These are phyloP conservation scores for Octopus bimaculoides DNA, from an alignment of 1,140 invertebrate species.

Conservation along the genomic window DNA sequence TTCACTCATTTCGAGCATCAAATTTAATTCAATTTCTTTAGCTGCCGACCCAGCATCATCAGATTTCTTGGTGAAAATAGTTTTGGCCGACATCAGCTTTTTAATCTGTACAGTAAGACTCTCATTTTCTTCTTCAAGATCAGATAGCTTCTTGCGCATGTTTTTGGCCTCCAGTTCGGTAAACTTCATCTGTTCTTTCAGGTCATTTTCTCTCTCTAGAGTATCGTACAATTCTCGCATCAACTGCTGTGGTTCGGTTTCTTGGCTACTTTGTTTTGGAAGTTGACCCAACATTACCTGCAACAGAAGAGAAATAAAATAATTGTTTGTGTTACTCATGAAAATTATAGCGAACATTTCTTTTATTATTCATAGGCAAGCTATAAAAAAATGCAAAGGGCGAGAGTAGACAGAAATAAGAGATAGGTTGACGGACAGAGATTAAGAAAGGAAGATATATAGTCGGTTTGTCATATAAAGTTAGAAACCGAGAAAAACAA, in stretches of 20 bases:
- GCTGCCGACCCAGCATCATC: slow-evolving; percentile 14
- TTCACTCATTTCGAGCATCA: slow-evolving; percentile 84
- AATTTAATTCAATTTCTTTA: slow-evolving; percentile 51
- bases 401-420: too few species aligned
- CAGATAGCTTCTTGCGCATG: slow-evolving; percentile 77
- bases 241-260: slow-evolving; percentile 62
- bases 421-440: too few species aligned
- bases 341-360: too few species aligned
- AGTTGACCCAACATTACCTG: slow-evolving; percentile 25
- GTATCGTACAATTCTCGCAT: slow-evolving; percentile 84
- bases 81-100: slow-evolving; percentile 73
- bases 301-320: not conserved
- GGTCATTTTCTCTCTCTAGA: slow-evolving; percentile 86
- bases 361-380: too few species aligned
- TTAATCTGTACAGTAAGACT: slow-evolving; percentile 86
- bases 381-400: too few species aligned
- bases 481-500: too few species aligned
- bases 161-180: slow-evolving; percentile 83
- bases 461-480: too few species aligned
- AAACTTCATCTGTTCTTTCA: slow-evolving; percentile 85
- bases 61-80: slow-evolving; percentile 15
- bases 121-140: slow-evolving; percentile 92
- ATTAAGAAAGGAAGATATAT: too few species aligned
- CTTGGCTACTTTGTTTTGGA: slow-evolving; percentile 38
- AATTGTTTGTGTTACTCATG: not conserved